These are phyloP conservation scores for Andinoacara biseriatus DNA, from an alignment of 2,113 vertebrate species.

Conservation along the genomic window DNA sequence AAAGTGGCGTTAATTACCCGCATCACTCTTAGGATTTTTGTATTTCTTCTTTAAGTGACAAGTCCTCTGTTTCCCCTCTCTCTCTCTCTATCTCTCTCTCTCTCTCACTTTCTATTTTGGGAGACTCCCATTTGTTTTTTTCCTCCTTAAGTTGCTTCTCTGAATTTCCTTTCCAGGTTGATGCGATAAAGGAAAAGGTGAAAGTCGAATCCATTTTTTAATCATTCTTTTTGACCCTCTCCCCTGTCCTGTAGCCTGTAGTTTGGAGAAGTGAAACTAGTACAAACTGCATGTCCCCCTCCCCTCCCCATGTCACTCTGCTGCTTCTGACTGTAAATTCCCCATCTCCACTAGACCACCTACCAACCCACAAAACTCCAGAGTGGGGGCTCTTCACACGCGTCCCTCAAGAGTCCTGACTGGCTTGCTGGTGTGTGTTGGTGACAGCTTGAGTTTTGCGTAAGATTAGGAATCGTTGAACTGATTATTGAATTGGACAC, in stretches of 20 bases:
- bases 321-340: constrained; percentile 84
- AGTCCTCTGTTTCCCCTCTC: constrained; percentile 62
- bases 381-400: constrained; percentile 54
- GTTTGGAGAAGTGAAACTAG: constrained; percentile 95
- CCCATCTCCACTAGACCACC: constrained; percentile 86
- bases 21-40: constrained; percentile 79
- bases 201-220: constrained; percentile 97
- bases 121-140: constrained; percentile 71
- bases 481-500: not conserved
- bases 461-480: not conserved
- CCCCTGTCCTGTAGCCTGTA: constrained; percentile 80
- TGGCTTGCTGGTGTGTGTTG: constrained; percentile 37
- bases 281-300: constrained; percentile 92
- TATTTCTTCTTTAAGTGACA: constrained; percentile 87
- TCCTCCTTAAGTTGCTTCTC: constrained; percentile 84
- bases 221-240: constrained; percentile 79
- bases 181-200: constrained; percentile 99
- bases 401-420: constrained; percentile 19
- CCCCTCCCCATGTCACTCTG: constrained; percentile 87
- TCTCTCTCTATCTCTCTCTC: constrained; percentile 26
- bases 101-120: constrained; percentile 68
- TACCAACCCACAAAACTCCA: constrained; percentile 40
- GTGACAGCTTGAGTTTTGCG: constrained; percentile 2
- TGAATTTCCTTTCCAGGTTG: constrained; percentile 99
- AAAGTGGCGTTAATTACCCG: constrained; percentile 66